Conservation (phyloP, 2,797 vertebrate genomes). For the Bradypus variegatus region DNA sequence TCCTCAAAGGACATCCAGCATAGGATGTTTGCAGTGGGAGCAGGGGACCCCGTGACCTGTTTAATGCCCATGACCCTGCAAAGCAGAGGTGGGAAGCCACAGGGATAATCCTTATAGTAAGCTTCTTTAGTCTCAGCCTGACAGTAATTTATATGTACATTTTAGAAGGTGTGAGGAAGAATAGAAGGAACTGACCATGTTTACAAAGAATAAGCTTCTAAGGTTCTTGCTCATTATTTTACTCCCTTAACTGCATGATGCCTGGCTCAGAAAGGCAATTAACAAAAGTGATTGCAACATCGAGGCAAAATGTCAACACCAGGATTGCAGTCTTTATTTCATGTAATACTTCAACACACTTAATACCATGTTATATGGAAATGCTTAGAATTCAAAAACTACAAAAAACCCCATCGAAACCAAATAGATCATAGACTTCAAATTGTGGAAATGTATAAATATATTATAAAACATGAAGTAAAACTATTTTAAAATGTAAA, state of each 20-base stretch:
- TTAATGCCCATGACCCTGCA: not conserved
- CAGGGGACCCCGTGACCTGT: accelerated
- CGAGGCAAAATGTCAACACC: not conserved
- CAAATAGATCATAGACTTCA: not conserved
- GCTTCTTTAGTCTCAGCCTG: not conserved
- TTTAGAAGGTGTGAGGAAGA: not conserved
- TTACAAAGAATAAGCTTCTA: not conserved
- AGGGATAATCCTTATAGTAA: not conserved
- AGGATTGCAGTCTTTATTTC: not conserved
- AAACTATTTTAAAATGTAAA: not conserved
- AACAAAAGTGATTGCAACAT: not conserved
- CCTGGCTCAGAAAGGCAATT: not conserved
- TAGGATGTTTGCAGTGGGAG: not conserved
- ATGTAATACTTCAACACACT: not conserved
- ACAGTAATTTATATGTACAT: not conserved
- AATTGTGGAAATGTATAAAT: not conserved
- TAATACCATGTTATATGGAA: not conserved
- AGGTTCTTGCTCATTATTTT: not conserved
- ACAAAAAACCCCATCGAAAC: not conserved
- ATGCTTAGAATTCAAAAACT: not conserved
- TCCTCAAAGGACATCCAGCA: not conserved
- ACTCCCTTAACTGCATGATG: not conserved
- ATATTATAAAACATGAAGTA: not conserved
- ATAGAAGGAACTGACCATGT: not conserved
- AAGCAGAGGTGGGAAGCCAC: not conserved